phyloP scores from a whole-genome alignment of 30 jellyfish, hydroid and myxozoan species.

The Aurelia coerulea region DNA sequence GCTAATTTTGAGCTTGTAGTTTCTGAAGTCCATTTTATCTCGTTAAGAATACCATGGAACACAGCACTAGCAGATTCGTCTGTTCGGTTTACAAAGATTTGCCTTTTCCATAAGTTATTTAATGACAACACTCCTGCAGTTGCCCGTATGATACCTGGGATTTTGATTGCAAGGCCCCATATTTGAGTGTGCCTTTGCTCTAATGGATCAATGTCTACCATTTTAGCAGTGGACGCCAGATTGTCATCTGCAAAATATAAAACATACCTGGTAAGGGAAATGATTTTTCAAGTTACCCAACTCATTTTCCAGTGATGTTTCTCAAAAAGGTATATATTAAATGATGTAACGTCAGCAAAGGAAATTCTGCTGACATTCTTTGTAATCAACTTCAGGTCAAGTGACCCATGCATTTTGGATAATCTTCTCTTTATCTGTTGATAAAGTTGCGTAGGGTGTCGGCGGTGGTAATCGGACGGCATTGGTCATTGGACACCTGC shows the following conservation, averaged over 20 bases:
- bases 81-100: background rate
- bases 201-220: constrained; percentile 66
- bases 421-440: too few species aligned
- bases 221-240: constrained; percentile 20
- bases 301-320: too few species aligned
- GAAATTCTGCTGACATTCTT: too few species aligned
- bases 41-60: constrained; percentile 37
- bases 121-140: constrained; percentile 29
- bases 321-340: too few species aligned
- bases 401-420: too few species aligned
- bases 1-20: constrained; percentile 4
- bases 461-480: too few species aligned
- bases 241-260: constrained; percentile 1
- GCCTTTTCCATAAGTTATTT: constrained; percentile 35
- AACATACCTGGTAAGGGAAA: background rate
- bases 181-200: constrained; percentile 44
- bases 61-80: constrained; percentile 10
- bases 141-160: constrained; percentile 22
- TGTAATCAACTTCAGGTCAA: too few species aligned
- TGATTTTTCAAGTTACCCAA: too few species aligned
- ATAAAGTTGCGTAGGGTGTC: too few species aligned
- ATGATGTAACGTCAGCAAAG: too few species aligned
- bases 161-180: constrained; percentile 40
- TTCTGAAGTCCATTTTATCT: background rate
- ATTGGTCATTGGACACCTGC: too few species aligned